phyloP scores from a whole-genome alignment of 2,797 vertebrate genomes.

The Columba guinea region DNA sequence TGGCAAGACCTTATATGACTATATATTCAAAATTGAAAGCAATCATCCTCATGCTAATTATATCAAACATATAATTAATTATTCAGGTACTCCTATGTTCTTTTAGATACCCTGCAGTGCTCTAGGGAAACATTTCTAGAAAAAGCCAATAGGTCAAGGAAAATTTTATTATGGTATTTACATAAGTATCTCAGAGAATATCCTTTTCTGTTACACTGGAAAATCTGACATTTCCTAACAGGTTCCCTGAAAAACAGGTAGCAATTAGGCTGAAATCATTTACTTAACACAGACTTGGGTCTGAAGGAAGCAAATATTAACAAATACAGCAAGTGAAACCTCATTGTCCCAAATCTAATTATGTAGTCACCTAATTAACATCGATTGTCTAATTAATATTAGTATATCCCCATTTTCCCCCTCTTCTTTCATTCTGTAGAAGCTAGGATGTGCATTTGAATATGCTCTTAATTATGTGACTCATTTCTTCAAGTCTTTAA shows the following conservation, averaged over 20 bases:
- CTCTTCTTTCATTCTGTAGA: neutral
- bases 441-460: neutral
- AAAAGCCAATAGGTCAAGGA: neutral
- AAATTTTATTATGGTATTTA: neutral
- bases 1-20: neutral
- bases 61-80: slow-evolving; percentile 10
- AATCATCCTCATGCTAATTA: neutral
- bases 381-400: slow-evolving; percentile 33
- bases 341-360: slow-evolving; percentile 22
- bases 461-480: neutral
- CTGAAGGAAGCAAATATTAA: slow-evolving; percentile 1
- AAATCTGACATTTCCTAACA: neutral
- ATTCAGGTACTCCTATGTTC: neutral
- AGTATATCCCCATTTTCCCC: neutral
- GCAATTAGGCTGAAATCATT: neutral
- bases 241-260: neutral
- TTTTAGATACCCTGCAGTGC: neutral
- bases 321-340: slow-evolving; percentile 8
- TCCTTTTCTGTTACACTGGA: neutral
- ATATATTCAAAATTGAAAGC: neutral
- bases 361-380: slow-evolving; percentile 12
- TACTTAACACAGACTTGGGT: neutral
- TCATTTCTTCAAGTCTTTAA: slow-evolving; percentile 1
- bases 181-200: neutral
- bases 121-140: neutral